These are phyloP conservation scores for Amblyraja radiata DNA, from an alignment of 2,797 vertebrate genomes.

Conservation along the genomic window DNA sequence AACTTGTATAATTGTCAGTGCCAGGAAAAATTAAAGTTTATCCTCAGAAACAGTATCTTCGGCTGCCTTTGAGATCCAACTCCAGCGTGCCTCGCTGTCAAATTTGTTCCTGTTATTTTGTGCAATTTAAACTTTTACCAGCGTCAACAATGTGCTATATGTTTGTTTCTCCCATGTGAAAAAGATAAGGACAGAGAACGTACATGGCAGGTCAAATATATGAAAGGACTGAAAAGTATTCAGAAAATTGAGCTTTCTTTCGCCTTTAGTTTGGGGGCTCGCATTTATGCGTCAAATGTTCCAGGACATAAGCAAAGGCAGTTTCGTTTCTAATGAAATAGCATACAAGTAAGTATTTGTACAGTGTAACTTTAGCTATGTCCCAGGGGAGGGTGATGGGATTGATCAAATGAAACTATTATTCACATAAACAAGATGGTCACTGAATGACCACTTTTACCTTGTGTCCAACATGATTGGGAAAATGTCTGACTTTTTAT, in stretches of 20 bases:
- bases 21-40: background rate
- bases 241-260: background rate
- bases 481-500: background rate
- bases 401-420: conserved; percentile 25
- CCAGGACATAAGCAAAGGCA: conserved; percentile 16
- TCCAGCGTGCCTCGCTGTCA: background rate
- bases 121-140: background rate
- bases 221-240: background rate
- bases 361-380: background rate
- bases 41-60: background rate
- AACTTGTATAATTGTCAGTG: background rate
- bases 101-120: background rate
- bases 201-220: background rate
- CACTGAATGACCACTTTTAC: conserved; percentile 28
- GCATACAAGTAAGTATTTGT: conserved; percentile 3
- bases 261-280: background rate
- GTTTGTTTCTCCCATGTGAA: background rate
- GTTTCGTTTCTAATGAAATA: conserved; percentile 27
- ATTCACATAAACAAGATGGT: background rate
- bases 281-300: background rate
- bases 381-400: background rate
- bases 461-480: background rate
- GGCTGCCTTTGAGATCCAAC: background rate
- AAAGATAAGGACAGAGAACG: background rate
- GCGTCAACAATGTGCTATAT: too few species aligned